Evolutionary conservation across 2,888 invertebrate genomes (phyloP).

Genomic region (Cancer borealis): DNA sequence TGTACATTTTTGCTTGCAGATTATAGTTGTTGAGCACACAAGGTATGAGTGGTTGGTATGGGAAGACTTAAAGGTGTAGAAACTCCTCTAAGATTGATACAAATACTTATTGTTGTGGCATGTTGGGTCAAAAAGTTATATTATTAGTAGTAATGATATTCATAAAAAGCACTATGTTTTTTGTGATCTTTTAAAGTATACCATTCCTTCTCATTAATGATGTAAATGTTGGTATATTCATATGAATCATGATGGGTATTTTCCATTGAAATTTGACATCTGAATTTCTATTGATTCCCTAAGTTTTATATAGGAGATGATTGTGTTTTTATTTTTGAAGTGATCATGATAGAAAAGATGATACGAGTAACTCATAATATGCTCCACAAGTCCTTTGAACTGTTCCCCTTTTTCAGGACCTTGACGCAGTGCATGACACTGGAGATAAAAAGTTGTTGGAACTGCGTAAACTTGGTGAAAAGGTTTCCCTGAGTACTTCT

Average conservation of each 20-base stretch:
- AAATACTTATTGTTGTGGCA: neutral
- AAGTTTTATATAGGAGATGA: neutral
- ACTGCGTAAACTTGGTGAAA: slow-evolving; percentile 84
- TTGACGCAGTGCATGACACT: slow-evolving; percentile 83
- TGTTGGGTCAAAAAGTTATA: neutral
- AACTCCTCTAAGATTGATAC: neutral
- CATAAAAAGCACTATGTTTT: neutral
- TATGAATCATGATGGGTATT: neutral
- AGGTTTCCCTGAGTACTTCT: slow-evolving; percentile 85
- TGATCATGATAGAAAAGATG: neutral
- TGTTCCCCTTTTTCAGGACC: slow-evolving; percentile 79
- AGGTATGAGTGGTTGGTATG: neutral
- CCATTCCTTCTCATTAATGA: neutral
- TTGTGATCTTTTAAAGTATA: neutral
- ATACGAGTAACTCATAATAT: neutral
- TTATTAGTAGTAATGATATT: neutral
- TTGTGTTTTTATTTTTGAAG: neutral
- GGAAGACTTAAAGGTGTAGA: neutral
- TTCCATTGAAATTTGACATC: neutral
- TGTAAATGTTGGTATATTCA: neutral
- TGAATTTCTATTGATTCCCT: neutral
- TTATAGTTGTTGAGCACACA: neutral
- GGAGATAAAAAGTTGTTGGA: slow-evolving; percentile 84
- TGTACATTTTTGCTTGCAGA: neutral
- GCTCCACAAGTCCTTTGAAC: neutral